Evolutionary conservation across 2,888 invertebrate species (phyloP).

Genomic region (Acrobasis consociella): DNA sequence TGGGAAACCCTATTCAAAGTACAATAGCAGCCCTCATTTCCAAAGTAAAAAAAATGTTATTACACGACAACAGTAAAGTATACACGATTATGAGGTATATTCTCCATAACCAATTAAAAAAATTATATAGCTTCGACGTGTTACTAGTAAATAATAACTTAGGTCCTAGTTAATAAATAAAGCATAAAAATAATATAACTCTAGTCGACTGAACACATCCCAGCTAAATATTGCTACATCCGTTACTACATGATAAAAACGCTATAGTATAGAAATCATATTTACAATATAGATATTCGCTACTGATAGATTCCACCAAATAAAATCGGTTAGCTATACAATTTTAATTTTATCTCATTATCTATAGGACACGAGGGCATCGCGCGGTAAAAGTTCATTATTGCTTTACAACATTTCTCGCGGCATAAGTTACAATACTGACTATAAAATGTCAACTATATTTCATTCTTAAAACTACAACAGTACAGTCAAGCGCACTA

Average conservation of each 20-base stretch:
- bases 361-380: slow-evolving; percentile 42
- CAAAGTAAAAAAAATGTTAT: slow-evolving; percentile 40
- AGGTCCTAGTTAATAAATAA: slow-evolving; percentile 73
- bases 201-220: slow-evolving; percentile 78
- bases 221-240: slow-evolving; percentile 77
- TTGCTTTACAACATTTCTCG: slow-evolving; percentile 21
- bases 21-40: slow-evolving; percentile 33
- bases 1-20: slow-evolving; percentile 36
- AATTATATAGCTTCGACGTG: slow-evolving; percentile 43
- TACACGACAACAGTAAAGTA: slow-evolving; percentile 48
- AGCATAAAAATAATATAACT: slow-evolving; percentile 62
- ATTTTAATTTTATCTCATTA: slow-evolving; percentile 49
- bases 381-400: slow-evolving; percentile 28
- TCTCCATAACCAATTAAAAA: slow-evolving; percentile 47
- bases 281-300: slow-evolving; percentile 55
- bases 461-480: neutral
- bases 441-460: neutral
- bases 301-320: slow-evolving; percentile 52
- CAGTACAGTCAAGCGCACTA: neutral
- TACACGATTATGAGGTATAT: slow-evolving; percentile 56
- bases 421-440: slow-evolving; percentile 11
- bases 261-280: slow-evolving; percentile 60
- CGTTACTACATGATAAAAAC: slow-evolving; percentile 69
- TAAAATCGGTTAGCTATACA: slow-evolving; percentile 61
- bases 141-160: slow-evolving; percentile 58